Evolutionary conservation across 2,888 invertebrate genomes (phyloP), one percentile per base, ranked within the genome.

Genomic region (Ormyrus labotus): DNA sequence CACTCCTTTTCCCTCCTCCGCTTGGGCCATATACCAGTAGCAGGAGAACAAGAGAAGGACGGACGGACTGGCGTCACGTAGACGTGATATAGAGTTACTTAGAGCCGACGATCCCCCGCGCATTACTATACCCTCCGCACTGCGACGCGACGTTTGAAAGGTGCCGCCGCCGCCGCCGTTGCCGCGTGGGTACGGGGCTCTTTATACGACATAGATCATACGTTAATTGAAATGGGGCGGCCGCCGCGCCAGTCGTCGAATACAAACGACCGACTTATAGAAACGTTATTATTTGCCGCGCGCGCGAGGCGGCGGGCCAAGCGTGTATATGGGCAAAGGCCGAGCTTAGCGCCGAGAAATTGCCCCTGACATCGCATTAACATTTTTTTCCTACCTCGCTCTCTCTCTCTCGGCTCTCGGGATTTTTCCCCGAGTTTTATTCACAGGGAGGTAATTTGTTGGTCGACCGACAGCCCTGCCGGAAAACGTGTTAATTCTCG

Each of bases 221-320:
- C 90, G 90, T 90, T 90, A 90, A 90, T 90, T 90, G 90, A 90
- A 90, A 90, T 90, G 87, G 90, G 90, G 89, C 87, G 70, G 34
- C 86, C 81, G 84, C 81, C 81, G 85, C 87, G 89, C 84, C 84
- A 86, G 87, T 87, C 87, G 86, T 88, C 90, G 90, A 90, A 90
- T 90, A 90, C 90, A 90, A 90, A 90, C 90, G 90, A 90, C 89
- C 90, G 87, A 90, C 88, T 90, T 90, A 90, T 90, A 90, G 89
- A 90, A 90, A 90, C 87, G 88, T 90, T 90, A 90, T 90, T 90
- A 90, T 90, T 90, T 89, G 88, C 87, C 85, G 80, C 47, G 68
- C 10, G 51, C 64, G 19, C n/a, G 11, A 34, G 34, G 5, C 60
- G 34, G 10, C 6, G 11, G 51, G n/a, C 57, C 10, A n/a, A 13